Evolutionary conservation across 2,113 vertebrate genomes (phyloP), one percentile per base, ranked within the genome.

Genomic region (Pedionomus torquatus): DNA sequence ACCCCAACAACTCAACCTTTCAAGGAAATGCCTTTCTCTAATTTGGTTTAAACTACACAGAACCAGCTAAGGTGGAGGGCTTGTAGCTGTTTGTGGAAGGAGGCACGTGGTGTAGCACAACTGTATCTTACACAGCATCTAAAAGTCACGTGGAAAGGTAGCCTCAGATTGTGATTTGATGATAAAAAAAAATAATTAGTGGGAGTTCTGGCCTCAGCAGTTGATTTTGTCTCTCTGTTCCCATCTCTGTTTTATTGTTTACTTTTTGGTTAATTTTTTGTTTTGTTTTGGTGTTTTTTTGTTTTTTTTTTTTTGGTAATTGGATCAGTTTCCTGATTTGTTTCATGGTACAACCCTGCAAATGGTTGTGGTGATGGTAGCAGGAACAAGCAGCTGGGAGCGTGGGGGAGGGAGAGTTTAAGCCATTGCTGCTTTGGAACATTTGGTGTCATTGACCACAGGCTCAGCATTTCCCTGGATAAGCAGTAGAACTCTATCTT

Each of bases 111-210:
- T 43, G 12, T 31, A 60, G 24, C 23, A 19, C 31, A 49, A 48
- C 9, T 28, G 5, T 69, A 48, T 44, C 44, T 84, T 82, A 65
- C 5, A 49, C 10, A 44, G 14, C 41, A 71, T 63, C 12, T 58
- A n/a, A 87, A 74, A 81, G 58, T 41, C 35, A 43, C 0, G 0
- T 72, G 30, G 33, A 83, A 89, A 66, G 64, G 12, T 71, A 74
- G 31, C 17, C 17, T 18, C 49, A 89, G 33, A 68, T 6, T 9
- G 18, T 48, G 51, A 69, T 78, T 64, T 68, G 48, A 26, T 51
- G 23, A 84, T 44, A 55, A 87, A 92, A 93, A 92, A 93, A 95
- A 60, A 30, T n/a, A 82, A 43, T 30, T 76, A 68, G 35, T 41
- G 20, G 12, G 8, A 54, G 7, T 84, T 89, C 20, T 78, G 51